These are phyloP conservation scores for Ectobius pallidus DNA, from an alignment of 2,888 invertebrate species.

Conservation along the genomic window DNA sequence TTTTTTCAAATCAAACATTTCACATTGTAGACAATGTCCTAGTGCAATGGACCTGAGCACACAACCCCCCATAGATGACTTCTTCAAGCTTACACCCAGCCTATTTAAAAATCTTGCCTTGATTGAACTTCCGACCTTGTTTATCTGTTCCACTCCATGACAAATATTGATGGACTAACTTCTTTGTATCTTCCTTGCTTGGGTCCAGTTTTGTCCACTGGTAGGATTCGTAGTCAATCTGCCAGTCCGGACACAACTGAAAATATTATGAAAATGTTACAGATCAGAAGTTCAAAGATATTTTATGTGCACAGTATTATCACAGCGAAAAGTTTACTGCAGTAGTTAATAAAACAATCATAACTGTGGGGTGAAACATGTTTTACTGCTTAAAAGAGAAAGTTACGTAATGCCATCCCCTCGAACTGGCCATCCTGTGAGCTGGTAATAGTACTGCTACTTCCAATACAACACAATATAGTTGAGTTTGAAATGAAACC, in stretches of 20 bases:
- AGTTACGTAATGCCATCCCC: too few species aligned
- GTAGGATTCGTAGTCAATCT: constrained; percentile 96
- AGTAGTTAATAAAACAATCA: too few species aligned
- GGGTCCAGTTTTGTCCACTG: constrained; percentile 93
- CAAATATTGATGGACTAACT: constrained; percentile 87
- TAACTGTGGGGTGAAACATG: too few species aligned
- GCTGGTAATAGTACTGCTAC: too few species aligned
- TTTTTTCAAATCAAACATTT: neutral
- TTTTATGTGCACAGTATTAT: neutral
- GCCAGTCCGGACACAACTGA: constrained; percentile 89
- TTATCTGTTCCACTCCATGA: constrained; percentile 88
- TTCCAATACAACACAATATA: too few species aligned
- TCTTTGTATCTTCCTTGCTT: constrained; percentile 78
- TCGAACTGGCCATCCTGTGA: too few species aligned
- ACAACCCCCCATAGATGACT: neutral
- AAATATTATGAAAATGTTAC: too few species aligned
- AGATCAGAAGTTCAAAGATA: too few species aligned
- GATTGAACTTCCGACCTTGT: constrained; percentile 90
- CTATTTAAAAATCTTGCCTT: constrained; percentile 99
- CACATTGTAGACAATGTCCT: neutral
- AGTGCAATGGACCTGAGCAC: constrained; percentile 10
- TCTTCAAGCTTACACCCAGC: neutral
- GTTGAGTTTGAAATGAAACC: too few species aligned
- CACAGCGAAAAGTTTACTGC: neutral
- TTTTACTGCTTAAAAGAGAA: too few species aligned